These are phyloP conservation scores for Lobophora halterata DNA, from an alignment of 2,888 invertebrate species.

Conservation along the genomic window DNA sequence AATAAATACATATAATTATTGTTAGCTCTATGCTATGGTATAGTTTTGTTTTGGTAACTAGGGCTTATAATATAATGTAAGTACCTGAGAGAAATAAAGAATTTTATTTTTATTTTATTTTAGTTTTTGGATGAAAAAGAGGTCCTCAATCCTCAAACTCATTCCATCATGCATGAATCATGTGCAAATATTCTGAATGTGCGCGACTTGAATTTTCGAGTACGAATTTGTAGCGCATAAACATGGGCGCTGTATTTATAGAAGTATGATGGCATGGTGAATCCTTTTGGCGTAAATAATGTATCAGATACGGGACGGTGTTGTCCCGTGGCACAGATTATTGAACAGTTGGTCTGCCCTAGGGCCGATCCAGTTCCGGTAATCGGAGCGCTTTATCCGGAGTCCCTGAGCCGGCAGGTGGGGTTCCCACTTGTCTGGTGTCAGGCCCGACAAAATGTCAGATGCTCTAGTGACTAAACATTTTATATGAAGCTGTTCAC, in stretches of 20 bases:
- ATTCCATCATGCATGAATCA: constrained; percentile 33
- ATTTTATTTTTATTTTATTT: too few species aligned
- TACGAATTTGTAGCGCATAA: constrained; percentile 33
- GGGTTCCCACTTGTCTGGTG: too few species aligned
- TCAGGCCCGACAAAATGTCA: too few species aligned
- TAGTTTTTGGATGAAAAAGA: too few species aligned
- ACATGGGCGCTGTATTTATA: constrained; percentile 28
- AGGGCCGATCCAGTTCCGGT: constrained; percentile 39
- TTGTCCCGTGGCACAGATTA: constrained; percentile 35
- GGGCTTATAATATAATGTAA: too few species aligned
- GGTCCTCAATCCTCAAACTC: constrained; percentile 12
- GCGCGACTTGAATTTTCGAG: constrained; percentile 30
- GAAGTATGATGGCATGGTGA: constrained; percentile 26
- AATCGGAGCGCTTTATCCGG: constrained; percentile 42
- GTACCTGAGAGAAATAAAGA: too few species aligned
- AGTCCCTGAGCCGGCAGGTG: constrained; percentile 42
- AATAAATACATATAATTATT: too few species aligned
- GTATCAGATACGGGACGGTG: constrained; percentile 49
- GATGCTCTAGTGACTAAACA: too few species aligned
- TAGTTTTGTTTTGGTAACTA: too few species aligned
- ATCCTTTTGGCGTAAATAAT: constrained; percentile 52
- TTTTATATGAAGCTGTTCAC: too few species aligned
- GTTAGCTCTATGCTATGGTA: too few species aligned
- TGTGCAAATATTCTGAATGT: constrained; percentile 29
- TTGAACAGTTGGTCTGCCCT: constrained; percentile 9